Evolutionary conservation across 2,888 invertebrate genomes (phyloP).

Genomic region (Drosophila kambysellisi): DNA sequence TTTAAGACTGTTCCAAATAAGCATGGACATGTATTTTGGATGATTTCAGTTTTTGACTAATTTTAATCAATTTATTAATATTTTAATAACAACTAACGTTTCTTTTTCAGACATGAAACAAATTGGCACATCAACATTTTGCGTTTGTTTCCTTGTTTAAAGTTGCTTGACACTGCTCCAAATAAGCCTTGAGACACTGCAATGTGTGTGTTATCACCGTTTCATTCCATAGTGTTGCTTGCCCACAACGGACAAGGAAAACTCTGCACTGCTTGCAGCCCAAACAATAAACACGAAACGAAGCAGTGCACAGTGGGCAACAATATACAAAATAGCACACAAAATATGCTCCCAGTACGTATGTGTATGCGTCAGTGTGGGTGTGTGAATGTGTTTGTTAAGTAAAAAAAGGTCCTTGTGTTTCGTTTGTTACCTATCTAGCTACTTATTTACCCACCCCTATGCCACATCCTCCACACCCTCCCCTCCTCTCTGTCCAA

Average conservation of each 20-base stretch:
- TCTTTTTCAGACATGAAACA: no score
- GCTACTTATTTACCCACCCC: conserved; percentile 24
- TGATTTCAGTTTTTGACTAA: no score
- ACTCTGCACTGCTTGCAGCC: conserved; percentile 21
- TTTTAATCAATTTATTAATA: no score
- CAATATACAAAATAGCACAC: not conserved
- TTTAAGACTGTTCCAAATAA: no score
- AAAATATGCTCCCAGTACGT: conserved; percentile 2
- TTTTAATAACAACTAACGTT: no score
- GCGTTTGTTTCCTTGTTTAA: no score
- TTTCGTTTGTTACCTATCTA: conserved; percentile 24
- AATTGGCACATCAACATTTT: no score
- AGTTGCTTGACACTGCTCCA: no score
- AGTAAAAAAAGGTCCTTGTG: not conserved
- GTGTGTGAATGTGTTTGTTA: not conserved
- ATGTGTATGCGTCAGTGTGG: not conserved
- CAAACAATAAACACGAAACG: conserved; percentile 6
- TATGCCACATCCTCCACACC: not conserved
- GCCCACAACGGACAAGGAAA: not conserved
- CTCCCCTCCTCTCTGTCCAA: not conserved
- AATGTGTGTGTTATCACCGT: not conserved
- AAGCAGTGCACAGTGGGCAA: conserved; percentile 27
- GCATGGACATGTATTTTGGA: no score
- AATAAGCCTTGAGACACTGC: not conserved
- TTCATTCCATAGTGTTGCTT: not conserved